These are phyloP conservation scores for Trichacis sp. DNA, from an alignment of 2,888 invertebrate genomes.

Conservation along the genomic window DNA sequence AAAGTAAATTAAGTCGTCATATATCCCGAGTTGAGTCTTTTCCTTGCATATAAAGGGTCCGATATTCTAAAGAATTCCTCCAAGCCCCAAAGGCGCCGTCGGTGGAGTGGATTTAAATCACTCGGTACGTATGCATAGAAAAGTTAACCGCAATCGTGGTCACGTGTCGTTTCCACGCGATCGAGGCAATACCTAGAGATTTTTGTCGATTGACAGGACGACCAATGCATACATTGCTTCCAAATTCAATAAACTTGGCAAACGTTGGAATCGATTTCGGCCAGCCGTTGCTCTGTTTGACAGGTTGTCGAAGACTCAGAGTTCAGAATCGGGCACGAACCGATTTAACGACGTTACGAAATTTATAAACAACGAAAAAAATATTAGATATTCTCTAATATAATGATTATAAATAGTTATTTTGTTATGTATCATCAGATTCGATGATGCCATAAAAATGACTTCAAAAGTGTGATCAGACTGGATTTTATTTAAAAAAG, in stretches of 20 bases:
- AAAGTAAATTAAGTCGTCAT: conserved; percentile 33
- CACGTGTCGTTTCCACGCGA: conserved; percentile 37
- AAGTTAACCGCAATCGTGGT: conserved; percentile 42
- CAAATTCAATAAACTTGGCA: conserved; percentile 47
- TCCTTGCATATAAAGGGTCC: conserved; percentile 29
- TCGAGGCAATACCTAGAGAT: conserved; percentile 25
- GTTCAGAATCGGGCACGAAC: too few relatives aligned
- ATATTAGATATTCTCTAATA: too few relatives aligned
- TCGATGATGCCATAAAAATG: too few relatives aligned
- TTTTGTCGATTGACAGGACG: conserved; percentile 38
- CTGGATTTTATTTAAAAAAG: too few relatives aligned
- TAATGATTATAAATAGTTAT: too few relatives aligned
- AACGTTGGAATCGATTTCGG: conserved; percentile 42
- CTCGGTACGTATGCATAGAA: conserved; percentile 47
- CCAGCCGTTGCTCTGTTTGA: background rate
- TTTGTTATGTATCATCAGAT: too few relatives aligned
- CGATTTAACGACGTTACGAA: background rate
- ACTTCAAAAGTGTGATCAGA: too few relatives aligned
- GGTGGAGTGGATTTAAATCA: conserved; percentile 33
- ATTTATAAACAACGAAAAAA: background rate
- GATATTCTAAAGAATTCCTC: conserved; percentile 26
- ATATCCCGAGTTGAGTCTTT: conserved; percentile 20
- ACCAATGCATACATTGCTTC: conserved; percentile 51
- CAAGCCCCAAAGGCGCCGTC: conserved; percentile 7
- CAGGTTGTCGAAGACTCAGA: background rate